phyloP scores from a whole-genome alignment of 2,888 invertebrate species.

The Athetis lepigone region DNA sequence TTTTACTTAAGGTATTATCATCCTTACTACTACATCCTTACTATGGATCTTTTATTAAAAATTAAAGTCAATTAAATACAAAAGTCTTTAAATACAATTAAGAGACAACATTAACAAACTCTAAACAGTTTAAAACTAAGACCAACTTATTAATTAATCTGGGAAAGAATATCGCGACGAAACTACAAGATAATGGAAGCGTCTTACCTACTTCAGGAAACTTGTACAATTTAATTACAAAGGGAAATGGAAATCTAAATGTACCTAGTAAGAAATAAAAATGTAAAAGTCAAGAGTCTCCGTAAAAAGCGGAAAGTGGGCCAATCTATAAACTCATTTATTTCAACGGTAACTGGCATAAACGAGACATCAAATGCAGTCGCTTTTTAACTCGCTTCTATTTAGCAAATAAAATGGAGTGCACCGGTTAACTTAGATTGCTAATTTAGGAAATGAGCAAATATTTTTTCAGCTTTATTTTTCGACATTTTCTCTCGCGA shows the following conservation, averaged over 20 bases:
- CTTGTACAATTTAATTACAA: constrained; percentile 82
- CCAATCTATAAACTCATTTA: constrained; percentile 81
- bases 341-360: constrained; percentile 72
- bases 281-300: constrained; percentile 71
- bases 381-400: constrained; percentile 33
- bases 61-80: neutral
- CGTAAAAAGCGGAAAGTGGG: constrained; percentile 73
- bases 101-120: constrained; percentile 10
- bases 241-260: constrained; percentile 83
- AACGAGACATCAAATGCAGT: constrained; percentile 69
- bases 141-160: constrained; percentile 9
- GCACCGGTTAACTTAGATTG: constrained; percentile 3
- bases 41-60: no score
- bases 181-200: constrained; percentile 63
- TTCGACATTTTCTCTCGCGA: neutral
- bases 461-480: constrained; percentile 6
- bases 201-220: constrained; percentile 71
- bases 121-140: constrained; percentile 32
- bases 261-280: constrained; percentile 75
- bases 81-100: constrained; percentile 1
- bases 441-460: constrained; percentile 37
- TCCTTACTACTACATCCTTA: no score
- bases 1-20: neutral
- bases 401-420: constrained; percentile 48
- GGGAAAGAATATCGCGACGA: constrained; percentile 62